Evolutionary conservation across 2,113 vertebrate species (phyloP).

Genomic region (Condylura cristata): DNA sequence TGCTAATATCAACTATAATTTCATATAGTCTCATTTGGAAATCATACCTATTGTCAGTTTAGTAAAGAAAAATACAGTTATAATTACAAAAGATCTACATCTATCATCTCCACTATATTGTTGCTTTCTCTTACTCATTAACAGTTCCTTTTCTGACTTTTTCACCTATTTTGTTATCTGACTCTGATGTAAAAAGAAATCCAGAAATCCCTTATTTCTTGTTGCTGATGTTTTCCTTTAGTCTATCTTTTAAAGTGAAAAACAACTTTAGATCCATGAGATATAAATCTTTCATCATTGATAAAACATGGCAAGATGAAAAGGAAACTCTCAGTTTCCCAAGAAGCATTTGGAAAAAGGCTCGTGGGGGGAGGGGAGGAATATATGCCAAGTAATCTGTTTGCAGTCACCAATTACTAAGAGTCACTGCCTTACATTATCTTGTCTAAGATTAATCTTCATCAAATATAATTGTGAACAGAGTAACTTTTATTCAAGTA

Average conservation of each 20-base stretch:
- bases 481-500: neutral
- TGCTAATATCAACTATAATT: neutral
- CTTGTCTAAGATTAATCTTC: neutral
- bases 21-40: neutral
- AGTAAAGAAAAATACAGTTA: slow-evolving; percentile 11
- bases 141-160: neutral
- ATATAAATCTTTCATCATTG: slow-evolving; percentile 58
- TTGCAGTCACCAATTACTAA: slow-evolving; percentile 10
- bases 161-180: neutral
- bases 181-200: slow-evolving; percentile 50
- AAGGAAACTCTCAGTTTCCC: slow-evolving; percentile 46
- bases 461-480: slow-evolving; percentile 15
- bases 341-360: slow-evolving; percentile 36
- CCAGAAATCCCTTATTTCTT: slow-evolving; percentile 13
- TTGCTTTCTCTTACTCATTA: neutral
- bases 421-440: neutral
- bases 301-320: slow-evolving; percentile 64
- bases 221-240: neutral
- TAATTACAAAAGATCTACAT: neutral
- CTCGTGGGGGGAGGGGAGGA: neutral
- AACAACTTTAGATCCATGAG: slow-evolving; percentile 51
- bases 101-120: neutral
- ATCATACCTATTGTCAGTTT: neutral
- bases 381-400: neutral
- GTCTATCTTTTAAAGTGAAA: slow-evolving; percentile 52